phyloP scores from a whole-genome alignment of 1,140 invertebrate species.

The Lithobius niger region DNA sequence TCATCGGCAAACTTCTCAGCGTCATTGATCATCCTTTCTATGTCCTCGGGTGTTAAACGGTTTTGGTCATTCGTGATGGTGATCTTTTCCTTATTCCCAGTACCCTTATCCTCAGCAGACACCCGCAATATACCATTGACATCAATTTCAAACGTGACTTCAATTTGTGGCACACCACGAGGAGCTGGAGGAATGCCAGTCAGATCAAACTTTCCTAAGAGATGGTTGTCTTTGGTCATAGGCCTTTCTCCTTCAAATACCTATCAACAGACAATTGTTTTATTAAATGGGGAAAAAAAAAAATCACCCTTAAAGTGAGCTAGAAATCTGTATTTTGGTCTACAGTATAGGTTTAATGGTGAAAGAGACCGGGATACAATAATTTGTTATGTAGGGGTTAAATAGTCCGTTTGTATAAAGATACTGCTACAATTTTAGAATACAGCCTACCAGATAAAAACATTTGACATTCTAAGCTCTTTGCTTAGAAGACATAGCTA shows the following conservation, averaged over 20 bases:
- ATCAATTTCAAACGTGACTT: constrained; percentile 98
- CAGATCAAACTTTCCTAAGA: constrained; percentile 94
- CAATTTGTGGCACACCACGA: constrained; percentile 95
- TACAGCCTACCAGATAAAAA: too few species aligned
- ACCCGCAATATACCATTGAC: constrained; percentile 93
- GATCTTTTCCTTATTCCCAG: constrained; percentile 95
- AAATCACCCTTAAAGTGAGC: not conserved
- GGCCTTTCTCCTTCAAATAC: constrained; percentile 95
- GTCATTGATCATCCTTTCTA: constrained; percentile 97
- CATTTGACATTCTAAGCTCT: too few species aligned
- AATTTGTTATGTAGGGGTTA: too few species aligned
- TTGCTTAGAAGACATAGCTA: too few species aligned
- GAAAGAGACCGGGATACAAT: too few species aligned
- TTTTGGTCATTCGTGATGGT: constrained; percentile 99
- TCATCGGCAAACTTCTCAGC: constrained; percentile 98
- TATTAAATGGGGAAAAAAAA: not conserved
- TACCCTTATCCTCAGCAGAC: constrained; percentile 96
- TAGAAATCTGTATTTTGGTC: too few species aligned
- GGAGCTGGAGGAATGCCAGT: constrained; percentile 97
- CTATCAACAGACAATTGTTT: constrained; percentile 17
- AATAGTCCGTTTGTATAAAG: too few species aligned
- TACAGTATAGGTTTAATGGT: too few species aligned
- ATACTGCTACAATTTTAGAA: too few species aligned
- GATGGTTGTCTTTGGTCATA: constrained; percentile 99
- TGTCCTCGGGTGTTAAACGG: constrained; percentile 89